These are phyloP conservation scores for Clupea harengus DNA, from an alignment of 2,113 vertebrate species.

Conservation along the genomic window DNA sequence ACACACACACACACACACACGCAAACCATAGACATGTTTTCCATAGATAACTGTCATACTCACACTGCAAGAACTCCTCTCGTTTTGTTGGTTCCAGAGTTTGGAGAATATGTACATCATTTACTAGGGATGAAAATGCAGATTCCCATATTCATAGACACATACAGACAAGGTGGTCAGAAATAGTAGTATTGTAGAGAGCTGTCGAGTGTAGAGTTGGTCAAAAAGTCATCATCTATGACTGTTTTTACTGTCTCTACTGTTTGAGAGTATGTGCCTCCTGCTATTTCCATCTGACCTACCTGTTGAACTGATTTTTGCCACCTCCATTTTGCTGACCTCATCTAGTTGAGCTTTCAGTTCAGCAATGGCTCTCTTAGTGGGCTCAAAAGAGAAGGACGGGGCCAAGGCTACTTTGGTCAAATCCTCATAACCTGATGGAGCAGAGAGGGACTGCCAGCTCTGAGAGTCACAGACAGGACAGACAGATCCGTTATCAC, in stretches of 20 bases:
- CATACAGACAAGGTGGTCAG: slow-evolving; percentile 5
- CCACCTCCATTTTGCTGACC: slow-evolving; percentile 65
- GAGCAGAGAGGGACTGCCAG: slow-evolving; percentile 73
- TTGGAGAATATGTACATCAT: slow-evolving; percentile 52
- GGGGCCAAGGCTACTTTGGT: slow-evolving; percentile 64
- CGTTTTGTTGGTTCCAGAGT: slow-evolving; percentile 57
- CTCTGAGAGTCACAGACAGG: slow-evolving; percentile 50
- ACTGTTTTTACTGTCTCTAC: neutral
- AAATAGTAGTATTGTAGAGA: neutral
- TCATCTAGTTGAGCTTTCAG: slow-evolving; percentile 73
- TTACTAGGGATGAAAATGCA: slow-evolving; percentile 35
- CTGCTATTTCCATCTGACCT: neutral
- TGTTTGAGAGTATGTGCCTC: neutral
- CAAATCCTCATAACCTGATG: slow-evolving; percentile 74
- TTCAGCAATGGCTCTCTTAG: slow-evolving; percentile 68
- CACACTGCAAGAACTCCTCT: slow-evolving; percentile 70
- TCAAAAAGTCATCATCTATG: neutral
- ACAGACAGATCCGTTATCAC: neutral
- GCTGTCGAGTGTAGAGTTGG: neutral
- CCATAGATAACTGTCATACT: slow-evolving; percentile 38
- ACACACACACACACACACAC: no score
- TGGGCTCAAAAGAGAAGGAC: slow-evolving; percentile 67
- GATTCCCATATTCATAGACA: neutral
- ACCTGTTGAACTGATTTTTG: slow-evolving; percentile 70
- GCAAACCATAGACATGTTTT: neutral